These are phyloP conservation scores for Agapornis canus DNA, from an alignment of 2,797 vertebrate species.

Conservation along the genomic window DNA sequence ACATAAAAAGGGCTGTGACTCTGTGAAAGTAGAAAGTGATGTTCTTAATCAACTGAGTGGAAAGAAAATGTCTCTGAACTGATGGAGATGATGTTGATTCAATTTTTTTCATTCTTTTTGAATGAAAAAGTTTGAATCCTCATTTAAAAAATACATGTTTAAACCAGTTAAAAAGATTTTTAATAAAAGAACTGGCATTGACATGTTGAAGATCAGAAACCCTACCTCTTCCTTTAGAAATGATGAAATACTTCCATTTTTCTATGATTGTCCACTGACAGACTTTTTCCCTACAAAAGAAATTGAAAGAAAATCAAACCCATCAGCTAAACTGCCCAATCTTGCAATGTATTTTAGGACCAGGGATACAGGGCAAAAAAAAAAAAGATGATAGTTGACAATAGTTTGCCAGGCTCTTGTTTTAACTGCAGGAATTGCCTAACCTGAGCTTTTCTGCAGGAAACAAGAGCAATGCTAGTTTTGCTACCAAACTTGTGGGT, in stretches of 20 bases:
- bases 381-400: background rate
- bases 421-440: background rate
- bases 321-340: no score
- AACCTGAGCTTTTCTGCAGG: accelerated
- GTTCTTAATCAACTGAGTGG: background rate
- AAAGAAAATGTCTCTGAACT: background rate
- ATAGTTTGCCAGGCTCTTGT: background rate
- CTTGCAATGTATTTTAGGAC: background rate
- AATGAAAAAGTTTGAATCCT: background rate
- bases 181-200: background rate
- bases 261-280: accelerated
- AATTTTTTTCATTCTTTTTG: background rate
- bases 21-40: background rate
- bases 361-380: accelerated
- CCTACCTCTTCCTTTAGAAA: background rate
- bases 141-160: accelerated
- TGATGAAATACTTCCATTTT: background rate
- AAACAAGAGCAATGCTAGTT: background rate
- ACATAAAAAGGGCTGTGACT: background rate
- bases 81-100: background rate
- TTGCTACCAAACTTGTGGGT: accelerated
- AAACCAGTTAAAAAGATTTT: background rate
- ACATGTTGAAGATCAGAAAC: background rate
- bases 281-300: background rate
- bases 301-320: background rate